These are phyloP conservation scores for Poecilus cupreus DNA, from an alignment of 2,888 invertebrate genomes.

Conservation along the genomic window DNA sequence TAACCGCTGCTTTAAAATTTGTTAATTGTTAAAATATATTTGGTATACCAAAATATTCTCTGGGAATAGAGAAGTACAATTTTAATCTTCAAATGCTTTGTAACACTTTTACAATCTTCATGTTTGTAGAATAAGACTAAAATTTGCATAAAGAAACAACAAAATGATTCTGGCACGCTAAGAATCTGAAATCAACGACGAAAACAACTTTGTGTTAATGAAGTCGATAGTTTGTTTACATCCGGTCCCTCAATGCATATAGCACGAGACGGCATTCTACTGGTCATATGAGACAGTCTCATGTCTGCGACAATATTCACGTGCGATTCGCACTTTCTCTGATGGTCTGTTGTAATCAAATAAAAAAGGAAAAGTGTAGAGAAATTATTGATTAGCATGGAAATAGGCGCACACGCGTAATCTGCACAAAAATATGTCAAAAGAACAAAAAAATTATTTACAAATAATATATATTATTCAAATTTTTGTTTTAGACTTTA, in stretches of 20 bases:
- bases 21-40: too few species aligned
- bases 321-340: background rate
- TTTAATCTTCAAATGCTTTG: background rate
- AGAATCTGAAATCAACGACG: background rate
- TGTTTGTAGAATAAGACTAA: constrained; percentile 12
- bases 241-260: constrained; percentile 11
- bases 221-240: background rate
- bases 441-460: too few species aligned
- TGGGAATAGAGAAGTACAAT: too few species aligned
- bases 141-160: constrained; percentile 4
- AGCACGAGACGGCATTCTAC: background rate
- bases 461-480: too few species aligned
- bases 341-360: background rate
- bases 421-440: too few species aligned
- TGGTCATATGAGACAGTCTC: background rate
- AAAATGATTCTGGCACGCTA: too few species aligned
- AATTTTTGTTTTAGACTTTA: too few species aligned
- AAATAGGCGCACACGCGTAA: background rate
- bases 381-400: background rate
- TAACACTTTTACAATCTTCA: background rate
- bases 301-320: background rate
- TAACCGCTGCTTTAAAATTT: too few species aligned
- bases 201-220: background rate
- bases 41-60: too few species aligned
- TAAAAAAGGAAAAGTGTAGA: constrained; percentile 7